phyloP scores from a whole-genome alignment of 2,113 vertebrate genomes.

The Chamaea fasciata region DNA sequence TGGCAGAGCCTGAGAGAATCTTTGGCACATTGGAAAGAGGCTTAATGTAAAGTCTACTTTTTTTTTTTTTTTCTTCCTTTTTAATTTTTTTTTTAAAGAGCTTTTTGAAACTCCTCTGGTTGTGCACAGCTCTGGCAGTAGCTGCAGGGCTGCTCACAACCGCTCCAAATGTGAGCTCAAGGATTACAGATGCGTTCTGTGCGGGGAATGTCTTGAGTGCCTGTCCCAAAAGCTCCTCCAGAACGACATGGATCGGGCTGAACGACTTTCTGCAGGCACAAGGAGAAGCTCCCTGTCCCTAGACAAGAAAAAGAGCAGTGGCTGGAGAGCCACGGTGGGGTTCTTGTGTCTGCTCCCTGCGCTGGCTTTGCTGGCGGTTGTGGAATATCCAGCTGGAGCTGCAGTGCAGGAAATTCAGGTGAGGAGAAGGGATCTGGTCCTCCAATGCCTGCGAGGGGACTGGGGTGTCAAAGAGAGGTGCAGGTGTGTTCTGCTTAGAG shows the following conservation, averaged over 20 bases:
- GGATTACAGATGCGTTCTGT: not conserved
- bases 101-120: not conserved
- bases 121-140: not conserved
- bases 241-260: not conserved
- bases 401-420: constrained; percentile 4
- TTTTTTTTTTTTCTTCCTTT: not conserved
- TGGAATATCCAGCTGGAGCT: not conserved
- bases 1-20: constrained; percentile 55
- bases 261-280: not conserved
- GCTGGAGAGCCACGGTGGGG: not conserved
- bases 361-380: not conserved
- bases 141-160: not conserved
- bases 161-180: constrained; percentile 1
- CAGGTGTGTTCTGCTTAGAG: not conserved
- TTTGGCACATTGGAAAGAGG: constrained; percentile 37
- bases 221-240: not conserved
- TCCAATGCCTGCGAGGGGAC: not conserved
- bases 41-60: constrained; percentile 53
- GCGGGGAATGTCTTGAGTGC: not conserved
- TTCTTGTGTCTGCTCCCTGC: not conserved
- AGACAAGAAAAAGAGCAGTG: not conserved
- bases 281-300: not conserved
- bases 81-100: not conserved
- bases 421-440: not conserved
- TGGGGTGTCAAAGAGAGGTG: not conserved